These are phyloP conservation scores for Eidolon helvum DNA, from an alignment of 2,113 vertebrate genomes.

Conservation along the genomic window DNA sequence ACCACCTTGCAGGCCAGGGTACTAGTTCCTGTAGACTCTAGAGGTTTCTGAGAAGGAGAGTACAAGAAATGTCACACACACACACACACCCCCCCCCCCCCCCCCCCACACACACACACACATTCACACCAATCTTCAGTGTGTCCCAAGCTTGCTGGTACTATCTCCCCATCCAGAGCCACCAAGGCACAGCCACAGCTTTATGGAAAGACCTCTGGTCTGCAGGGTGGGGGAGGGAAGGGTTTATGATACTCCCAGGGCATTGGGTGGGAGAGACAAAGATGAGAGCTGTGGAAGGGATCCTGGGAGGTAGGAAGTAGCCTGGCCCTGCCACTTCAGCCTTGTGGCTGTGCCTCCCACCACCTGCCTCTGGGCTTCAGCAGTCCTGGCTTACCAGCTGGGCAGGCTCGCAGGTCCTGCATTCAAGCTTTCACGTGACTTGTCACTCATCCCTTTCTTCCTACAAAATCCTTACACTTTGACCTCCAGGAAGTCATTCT, in stretches of 20 bases:
- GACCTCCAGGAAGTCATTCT: not conserved
- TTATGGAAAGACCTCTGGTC: not conserved
- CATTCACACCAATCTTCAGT: not conserved
- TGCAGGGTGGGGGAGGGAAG: not conserved
- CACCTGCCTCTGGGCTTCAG: not conserved
- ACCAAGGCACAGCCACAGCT: not conserved
- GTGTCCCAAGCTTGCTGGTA: not conserved
- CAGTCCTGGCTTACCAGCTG: not conserved
- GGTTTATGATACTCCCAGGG: not conserved
- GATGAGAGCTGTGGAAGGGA: accelerated
- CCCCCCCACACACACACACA: too few species aligned
- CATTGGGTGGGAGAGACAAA: not conserved
- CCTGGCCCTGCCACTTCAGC: not conserved
- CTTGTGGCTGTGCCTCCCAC: not conserved
- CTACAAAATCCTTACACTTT: not conserved
- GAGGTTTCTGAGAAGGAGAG: not conserved
- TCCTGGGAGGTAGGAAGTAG: not conserved
- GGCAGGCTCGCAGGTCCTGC: not conserved
- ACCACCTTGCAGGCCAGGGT: not conserved
- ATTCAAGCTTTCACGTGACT: not conserved
- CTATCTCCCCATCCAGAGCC: not conserved
- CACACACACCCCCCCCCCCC: too few species aligned
- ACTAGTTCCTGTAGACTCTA: not conserved
- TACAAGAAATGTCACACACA: not conserved
- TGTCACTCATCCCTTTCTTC: not conserved